These are phyloP conservation scores for Aplodontia rufa DNA, from an alignment of 2,113 vertebrate genomes.

Conservation along the genomic window DNA sequence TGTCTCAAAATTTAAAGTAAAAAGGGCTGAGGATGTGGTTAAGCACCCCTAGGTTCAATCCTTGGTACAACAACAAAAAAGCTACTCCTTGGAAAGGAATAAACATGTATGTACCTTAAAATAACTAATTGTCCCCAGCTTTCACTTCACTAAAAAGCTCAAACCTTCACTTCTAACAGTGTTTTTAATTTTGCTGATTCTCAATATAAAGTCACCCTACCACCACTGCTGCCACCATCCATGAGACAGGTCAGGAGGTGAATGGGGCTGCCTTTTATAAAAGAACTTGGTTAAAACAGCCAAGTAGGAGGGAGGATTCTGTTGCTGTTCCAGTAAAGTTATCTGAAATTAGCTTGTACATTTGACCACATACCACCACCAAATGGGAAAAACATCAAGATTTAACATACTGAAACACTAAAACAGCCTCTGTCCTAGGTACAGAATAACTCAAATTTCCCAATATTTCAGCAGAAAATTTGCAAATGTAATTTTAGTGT, in stretches of 20 bases:
- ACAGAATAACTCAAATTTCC: background rate
- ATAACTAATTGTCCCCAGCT: background rate
- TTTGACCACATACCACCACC: background rate
- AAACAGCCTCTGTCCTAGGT: background rate
- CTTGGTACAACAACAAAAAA: background rate
- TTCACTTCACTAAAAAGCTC: background rate
- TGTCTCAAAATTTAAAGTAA: no score
- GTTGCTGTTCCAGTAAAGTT: background rate
- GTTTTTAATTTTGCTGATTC: background rate
- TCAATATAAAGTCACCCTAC: background rate
- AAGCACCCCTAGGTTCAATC: no score
- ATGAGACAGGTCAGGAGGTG: background rate
- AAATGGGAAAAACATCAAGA: background rate
- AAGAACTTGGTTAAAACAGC: background rate
- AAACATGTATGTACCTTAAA: background rate
- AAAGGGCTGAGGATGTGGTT: no score
- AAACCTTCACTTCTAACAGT: background rate
- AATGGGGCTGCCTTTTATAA: background rate
- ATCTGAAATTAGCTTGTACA: background rate
- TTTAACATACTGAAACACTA: background rate
- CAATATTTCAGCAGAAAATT: conserved; percentile 33
- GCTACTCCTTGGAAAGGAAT: background rate
- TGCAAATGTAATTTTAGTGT: conserved; percentile 26
- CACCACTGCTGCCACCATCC: background rate
- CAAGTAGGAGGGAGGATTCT: background rate